A percentile compares a stretch with the other conserved stretches of the same genome.
Conservation (phyloP, 2,797 vertebrate genomes). For the Allobates femoralis region DNA sequence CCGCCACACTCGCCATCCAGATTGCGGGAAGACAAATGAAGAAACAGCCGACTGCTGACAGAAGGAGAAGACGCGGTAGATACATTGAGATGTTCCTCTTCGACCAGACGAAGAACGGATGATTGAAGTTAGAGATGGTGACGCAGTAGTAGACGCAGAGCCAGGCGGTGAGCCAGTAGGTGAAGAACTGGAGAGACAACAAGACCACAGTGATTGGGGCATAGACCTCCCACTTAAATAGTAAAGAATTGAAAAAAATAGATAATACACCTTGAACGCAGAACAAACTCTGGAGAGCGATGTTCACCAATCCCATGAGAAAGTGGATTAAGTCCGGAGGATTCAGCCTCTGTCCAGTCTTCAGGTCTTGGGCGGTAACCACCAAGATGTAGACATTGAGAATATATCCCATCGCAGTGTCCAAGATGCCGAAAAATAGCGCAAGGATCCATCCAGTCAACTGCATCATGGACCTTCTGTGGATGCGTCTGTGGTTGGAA, state of each 20-base stretch:
- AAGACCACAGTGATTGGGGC: not conserved
- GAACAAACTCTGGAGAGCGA: not conserved
- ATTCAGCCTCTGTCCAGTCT: not conserved
- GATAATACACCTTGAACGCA: not conserved
- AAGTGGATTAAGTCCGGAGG: not conserved
- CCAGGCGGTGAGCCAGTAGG: conserved; percentile 38
- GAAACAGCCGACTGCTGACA: conserved; percentile 1
- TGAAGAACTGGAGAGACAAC: not conserved
- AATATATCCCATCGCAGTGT: not conserved
- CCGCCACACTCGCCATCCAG: not conserved
- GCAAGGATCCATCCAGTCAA: not conserved
- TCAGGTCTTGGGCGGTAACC: not conserved
- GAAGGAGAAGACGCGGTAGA: not conserved
- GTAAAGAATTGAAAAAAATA: too few species aligned
- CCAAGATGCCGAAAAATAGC: not conserved
- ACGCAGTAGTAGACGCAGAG: conserved; percentile 24
- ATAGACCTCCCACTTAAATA: not conserved
- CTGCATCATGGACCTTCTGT: not conserved
- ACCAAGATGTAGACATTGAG: not conserved
- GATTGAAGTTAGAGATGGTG: not conserved
- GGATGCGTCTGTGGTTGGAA: not conserved
- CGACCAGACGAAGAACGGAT: not conserved
- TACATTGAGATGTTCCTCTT: not conserved
- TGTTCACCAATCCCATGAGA: not conserved
- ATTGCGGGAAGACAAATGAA: not conserved